phyloP scores from a whole-genome alignment of 1,140 invertebrate species.

The Calliphora vicina region DNA sequence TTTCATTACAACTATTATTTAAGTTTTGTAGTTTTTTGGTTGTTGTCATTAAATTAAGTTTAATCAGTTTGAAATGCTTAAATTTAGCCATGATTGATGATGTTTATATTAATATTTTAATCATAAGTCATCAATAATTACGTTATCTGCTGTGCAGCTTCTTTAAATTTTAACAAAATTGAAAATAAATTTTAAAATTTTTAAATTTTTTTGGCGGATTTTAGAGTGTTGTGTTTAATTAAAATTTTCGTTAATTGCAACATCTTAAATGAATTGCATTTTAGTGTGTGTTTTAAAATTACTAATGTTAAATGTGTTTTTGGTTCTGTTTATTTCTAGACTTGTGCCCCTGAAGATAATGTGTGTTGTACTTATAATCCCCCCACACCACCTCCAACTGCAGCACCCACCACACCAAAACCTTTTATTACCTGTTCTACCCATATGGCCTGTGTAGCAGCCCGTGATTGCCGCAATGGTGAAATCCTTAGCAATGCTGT shows the following conservation, averaged over 20 bases:
- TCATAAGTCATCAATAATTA: constrained; percentile 4
- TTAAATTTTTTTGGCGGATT: no score
- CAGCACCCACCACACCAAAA: constrained; percentile 46
- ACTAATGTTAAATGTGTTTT: not conserved
- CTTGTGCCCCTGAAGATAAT: constrained; percentile 52
- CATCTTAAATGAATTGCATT: not conserved
- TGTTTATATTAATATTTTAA: not conserved
- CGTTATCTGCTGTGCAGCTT: not conserved
- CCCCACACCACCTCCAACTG: constrained; percentile 44
- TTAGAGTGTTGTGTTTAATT: no score
- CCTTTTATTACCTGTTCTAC: constrained; percentile 48
- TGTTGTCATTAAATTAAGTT: not conserved
- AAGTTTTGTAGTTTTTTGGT: not conserved
- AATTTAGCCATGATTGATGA: not conserved
- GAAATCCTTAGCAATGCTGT: constrained; percentile 50
- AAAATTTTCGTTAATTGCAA: not conserved
- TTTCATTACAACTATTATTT: not conserved
- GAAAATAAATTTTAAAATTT: no score
- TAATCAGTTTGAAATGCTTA: constrained; percentile 14
- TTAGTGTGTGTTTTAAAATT: not conserved
- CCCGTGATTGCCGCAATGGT: constrained; percentile 54
- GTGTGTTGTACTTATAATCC: constrained; percentile 55
- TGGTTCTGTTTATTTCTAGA: constrained; percentile 43
- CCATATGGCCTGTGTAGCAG: constrained; percentile 55
- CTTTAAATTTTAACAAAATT: no score